Evolutionary conservation across 2,888 invertebrate genomes (phyloP), one percentile per base, ranked within the genome.

Genomic region (Limnephilus auricula): DNA sequence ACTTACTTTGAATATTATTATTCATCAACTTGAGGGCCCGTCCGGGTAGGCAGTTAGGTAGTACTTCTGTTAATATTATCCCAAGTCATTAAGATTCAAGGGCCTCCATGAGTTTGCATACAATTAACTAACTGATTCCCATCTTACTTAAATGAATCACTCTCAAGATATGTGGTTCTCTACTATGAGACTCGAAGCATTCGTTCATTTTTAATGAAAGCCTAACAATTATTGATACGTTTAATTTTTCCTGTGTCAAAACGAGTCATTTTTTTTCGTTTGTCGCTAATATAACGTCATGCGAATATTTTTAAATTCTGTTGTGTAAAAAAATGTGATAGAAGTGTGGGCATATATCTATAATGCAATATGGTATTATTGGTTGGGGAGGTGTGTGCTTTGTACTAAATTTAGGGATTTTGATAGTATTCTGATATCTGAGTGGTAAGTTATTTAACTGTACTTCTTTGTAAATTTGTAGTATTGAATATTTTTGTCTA

Each of bases 61-160:
- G 37, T 78, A 13, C 37, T n/a, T 82, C 30, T 82, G 82, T 89
- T 89, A 84, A 84, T 91, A 89, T 50, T 89, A 89, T 89, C 89
- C 90, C 4, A 90, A 91, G 65, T 91, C 89, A 91, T 91, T 90
- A 91, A 90, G 90, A 86, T 89, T 90, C 91, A 87, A 90, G 78
- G 79, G 84, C 90, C 82, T 90, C 79, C 86, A 89, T 40, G 79
- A 79, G 91, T 89, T 91, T 91, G 91, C 91, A 91, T 91, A 86
- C 91, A 89, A 91, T 90, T 91, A 91, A 82, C 82, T 87, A 91
- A 91, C 91, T 37, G 91, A 91, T 90, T 79, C 87, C 87, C 90
- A 91, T 91, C 91, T 85, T 32, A 87, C 65, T 90, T 91, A 85
- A 87, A 91, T 91, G 91, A 91, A 90, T 91, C 91, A 85, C 87